Base-by-base conservation (phyloP, 2,113 vertebrate species). In the Ceyx margarethae region DNA sequence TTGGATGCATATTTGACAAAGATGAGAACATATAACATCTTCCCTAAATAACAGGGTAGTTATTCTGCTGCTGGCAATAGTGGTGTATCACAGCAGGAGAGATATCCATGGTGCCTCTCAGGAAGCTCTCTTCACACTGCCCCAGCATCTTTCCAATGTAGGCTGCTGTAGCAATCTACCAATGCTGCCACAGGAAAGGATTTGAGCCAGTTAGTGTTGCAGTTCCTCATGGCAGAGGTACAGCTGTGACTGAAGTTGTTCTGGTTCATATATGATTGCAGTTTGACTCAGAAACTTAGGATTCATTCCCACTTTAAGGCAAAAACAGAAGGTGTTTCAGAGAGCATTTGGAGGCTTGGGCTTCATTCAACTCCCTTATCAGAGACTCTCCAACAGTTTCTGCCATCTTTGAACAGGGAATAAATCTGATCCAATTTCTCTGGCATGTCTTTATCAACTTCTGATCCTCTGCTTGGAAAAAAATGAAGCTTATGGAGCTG, bases 81-180 rank as follows among this genome's bases (percentile, higher is more conserved):
- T 37, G 37, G 37, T 37, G 10, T 37, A 37, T 37, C 37, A 37
- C 37, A 37, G 37, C 37, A 37, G 37, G 37, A 37, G 37, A 37
- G 37, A 37, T 37, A 37, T 11, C 9, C 37, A 12, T 58, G 35
- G 22, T 43, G 28, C 21, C 45, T 50, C 15, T 35, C 13, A 58
- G 64, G 48, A 28, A 57, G 29, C 31, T 15, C 29, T 15, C n/a
- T 10, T 28, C 29, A 58, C 18, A 19, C 53, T 51, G 20, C 12
- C 15, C 60, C 7, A 4, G 68, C 3, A 1, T 15, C 42, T 19
- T 61, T 60, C 46, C 2, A 3, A 25, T 3, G 0, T 11, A 73
- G 15, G 17, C 26, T 76, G 69, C 62, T 1, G 0, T 26, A 66
- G 31, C 18, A 35, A 29, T 43, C 31, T 58, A 11, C 50, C 37